Evolutionary conservation across 2,113 vertebrate species (phyloP).

Genomic region (Vulpes lagopus): DNA sequence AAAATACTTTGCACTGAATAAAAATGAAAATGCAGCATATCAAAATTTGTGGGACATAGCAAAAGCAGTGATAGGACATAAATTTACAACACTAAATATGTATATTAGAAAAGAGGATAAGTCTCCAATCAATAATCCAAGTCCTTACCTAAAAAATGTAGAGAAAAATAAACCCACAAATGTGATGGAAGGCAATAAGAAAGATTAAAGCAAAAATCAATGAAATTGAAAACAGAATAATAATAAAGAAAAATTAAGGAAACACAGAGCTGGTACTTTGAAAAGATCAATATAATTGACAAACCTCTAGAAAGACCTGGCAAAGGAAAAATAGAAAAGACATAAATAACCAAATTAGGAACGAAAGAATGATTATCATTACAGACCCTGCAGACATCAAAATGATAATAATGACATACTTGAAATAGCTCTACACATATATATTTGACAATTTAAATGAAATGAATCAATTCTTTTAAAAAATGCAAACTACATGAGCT

Average conservation of each 20-base stretch:
- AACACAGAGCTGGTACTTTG: neutral
- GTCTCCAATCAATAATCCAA: neutral
- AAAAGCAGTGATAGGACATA: neutral
- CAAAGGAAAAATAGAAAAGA: neutral
- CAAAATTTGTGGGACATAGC: neutral
- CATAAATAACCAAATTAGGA: neutral
- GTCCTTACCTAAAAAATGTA: neutral
- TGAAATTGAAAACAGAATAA: neutral
- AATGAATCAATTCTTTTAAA: neutral
- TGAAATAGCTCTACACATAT: neutral
- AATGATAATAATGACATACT: neutral
- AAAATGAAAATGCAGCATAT: neutral
- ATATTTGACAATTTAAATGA: neutral
- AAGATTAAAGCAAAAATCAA: neutral
- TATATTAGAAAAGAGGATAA: neutral
- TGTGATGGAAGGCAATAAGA: neutral
- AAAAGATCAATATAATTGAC: neutral
- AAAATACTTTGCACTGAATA: neutral
- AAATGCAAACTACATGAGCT: neutral
- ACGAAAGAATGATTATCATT: neutral
- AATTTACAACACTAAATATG: neutral
- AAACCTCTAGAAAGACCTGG: neutral
- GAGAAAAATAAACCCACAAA: neutral
- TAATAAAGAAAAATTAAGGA: slow-evolving; percentile 2
- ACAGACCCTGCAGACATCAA: neutral